Percentiles rank a stretch among this genome's conserved stretches.
phyloP scores from a whole-genome alignment of 2,113 vertebrate species.

The Ranitomeya variabilis region DNA sequence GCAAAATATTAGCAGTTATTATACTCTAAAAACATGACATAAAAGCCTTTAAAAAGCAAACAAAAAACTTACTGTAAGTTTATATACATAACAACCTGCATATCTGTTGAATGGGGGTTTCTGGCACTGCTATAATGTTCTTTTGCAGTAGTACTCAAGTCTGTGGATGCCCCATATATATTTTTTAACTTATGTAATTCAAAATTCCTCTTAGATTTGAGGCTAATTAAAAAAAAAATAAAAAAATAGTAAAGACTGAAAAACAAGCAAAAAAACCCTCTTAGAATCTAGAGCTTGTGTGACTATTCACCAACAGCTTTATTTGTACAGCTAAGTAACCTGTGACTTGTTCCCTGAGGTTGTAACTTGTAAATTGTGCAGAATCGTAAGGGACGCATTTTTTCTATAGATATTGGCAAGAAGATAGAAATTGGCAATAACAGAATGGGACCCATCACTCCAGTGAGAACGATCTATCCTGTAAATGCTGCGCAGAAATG shows the following conservation, averaged over 20 bases:
- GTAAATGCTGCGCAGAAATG: conserved; percentile 13
- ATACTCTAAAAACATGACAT: too few species aligned
- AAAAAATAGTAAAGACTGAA: background rate
- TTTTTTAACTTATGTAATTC: too few species aligned
- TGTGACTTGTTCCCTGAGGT: conserved; percentile 29
- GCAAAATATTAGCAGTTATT: too few species aligned
- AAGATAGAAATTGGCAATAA: background rate
- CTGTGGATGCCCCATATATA: too few species aligned
- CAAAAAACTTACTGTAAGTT: too few species aligned
- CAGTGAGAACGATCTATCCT: background rate
- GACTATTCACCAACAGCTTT: background rate
- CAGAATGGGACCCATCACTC: background rate
- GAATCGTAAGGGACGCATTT: background rate
- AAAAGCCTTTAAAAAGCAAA: too few species aligned
- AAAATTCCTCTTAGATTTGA: too few species aligned
- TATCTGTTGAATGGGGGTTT: too few species aligned
- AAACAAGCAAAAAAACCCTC: background rate
- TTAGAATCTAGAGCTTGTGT: background rate
- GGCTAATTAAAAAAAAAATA: too few species aligned
- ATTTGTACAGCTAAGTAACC: conserved; percentile 17
- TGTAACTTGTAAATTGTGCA: conserved; percentile 16
- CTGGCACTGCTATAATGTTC: too few species aligned
- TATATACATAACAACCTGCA: too few species aligned
- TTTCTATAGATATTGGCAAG: background rate
- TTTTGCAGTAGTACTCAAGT: too few species aligned